Conservation (phyloP, 2,113 vertebrate genomes). For the Festucalex cinctus region DNA sequence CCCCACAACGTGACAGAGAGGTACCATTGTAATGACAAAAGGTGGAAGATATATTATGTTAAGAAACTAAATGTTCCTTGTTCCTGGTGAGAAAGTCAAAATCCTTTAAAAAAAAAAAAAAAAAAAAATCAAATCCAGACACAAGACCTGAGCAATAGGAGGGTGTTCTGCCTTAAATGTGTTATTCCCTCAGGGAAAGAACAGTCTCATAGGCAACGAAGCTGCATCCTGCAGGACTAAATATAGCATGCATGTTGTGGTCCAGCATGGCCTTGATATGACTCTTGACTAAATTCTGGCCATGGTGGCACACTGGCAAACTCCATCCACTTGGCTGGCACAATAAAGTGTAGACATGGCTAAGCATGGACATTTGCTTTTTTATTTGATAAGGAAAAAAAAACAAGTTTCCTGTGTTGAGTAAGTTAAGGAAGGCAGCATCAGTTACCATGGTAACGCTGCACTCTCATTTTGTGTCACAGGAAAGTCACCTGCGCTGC, state of each 20-base stretch:
- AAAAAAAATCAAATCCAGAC: too few relatives aligned
- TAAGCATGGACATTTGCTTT: conserved; percentile 5
- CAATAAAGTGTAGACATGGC: not conserved
- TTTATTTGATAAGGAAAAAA: conserved; percentile 1
- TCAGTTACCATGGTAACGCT: conserved; percentile 49
- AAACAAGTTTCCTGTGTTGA: conserved; percentile 8
- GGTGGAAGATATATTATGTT: not conserved
- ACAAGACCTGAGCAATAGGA: not conserved
- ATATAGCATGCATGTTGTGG: conserved; percentile 25
- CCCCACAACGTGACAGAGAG: too few relatives aligned
- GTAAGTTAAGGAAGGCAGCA: conserved; percentile 14
- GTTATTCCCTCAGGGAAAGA: not conserved
- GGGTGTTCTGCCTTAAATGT: not conserved
- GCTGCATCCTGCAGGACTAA: conserved; percentile 13
- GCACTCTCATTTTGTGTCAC: not conserved
- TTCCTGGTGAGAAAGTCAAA: too few relatives aligned
- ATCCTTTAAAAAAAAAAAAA: too few relatives aligned
- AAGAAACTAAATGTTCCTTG: not conserved
- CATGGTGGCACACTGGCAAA: conserved; percentile 7
- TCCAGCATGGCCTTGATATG: conserved; percentile 12
- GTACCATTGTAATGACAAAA: too few relatives aligned
- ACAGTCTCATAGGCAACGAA: not conserved
- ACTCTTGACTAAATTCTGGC: conserved; percentile 26
- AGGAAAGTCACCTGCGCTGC: not conserved
- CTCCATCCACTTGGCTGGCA: not conserved